These are phyloP conservation scores for Drosophila chauvacae DNA, from an alignment of 1,140 invertebrate species.

Conservation along the genomic window DNA sequence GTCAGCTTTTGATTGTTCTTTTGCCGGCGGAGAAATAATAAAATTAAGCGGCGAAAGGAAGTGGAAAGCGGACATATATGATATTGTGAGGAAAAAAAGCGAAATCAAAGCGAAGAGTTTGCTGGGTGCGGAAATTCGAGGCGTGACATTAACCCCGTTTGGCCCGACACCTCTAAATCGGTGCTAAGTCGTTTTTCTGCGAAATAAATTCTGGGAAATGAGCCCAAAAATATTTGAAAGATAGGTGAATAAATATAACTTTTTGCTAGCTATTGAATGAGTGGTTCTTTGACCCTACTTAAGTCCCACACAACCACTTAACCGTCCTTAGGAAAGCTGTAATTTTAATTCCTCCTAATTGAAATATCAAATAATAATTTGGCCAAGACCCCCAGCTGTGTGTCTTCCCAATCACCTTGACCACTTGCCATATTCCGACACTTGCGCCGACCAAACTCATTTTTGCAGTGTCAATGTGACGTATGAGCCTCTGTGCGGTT, in stretches of 20 bases:
- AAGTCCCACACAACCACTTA: neutral
- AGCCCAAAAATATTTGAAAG: neutral
- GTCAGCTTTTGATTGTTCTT: conserved; percentile 17
- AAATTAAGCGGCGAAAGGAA: conserved; percentile 67
- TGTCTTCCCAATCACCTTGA: conserved; percentile 2
- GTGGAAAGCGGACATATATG: conserved; percentile 58
- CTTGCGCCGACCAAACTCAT: conserved; percentile 4
- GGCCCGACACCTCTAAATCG: conserved; percentile 17
- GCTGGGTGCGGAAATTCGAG: conserved; percentile 54
- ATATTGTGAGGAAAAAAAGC: conserved; percentile 6
- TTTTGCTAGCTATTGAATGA: too few species aligned
- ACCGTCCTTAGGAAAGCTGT: neutral
- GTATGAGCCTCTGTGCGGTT: conserved; percentile 29
- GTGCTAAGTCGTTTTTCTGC: neutral
- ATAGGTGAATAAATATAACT: too few species aligned
- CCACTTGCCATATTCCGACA: conserved; percentile 7
- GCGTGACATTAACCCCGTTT: conserved; percentile 60
- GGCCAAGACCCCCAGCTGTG: neutral
- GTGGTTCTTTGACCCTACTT: neutral
- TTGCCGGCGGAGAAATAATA: conserved; percentile 33
- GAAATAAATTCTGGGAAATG: neutral
- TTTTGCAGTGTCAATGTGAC: conserved; percentile 38
- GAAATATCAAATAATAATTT: conserved; percentile 16
- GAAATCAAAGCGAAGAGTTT: conserved; percentile 57
- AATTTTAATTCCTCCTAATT: conserved; percentile 6